phyloP scores from a whole-genome alignment of 2,888 invertebrate genomes.

The Fissipunctia ypsillon region DNA sequence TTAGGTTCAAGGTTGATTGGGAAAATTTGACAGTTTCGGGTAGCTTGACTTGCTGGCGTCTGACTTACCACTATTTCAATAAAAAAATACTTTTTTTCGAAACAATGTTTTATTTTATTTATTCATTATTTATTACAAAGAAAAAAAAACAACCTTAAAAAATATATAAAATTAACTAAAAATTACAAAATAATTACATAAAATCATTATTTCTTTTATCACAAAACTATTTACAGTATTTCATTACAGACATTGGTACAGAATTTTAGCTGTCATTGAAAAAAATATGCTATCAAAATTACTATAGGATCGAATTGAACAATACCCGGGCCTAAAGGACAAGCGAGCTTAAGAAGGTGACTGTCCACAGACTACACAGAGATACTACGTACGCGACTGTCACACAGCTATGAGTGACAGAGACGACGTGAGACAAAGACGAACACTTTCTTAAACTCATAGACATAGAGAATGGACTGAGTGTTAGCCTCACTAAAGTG shows the following conservation, averaged over 20 bases:
- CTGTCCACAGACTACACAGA: too few species aligned
- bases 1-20: too few species aligned
- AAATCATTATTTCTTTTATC: slow-evolving; percentile 48
- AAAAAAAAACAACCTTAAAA: slow-evolving; percentile 49
- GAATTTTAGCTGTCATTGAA: slow-evolving; percentile 32
- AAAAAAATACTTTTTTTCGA: slow-evolving; percentile 23
- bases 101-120: slow-evolving; percentile 56
- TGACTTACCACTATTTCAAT: too few species aligned
- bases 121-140: slow-evolving; percentile 47
- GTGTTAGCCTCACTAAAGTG: too few species aligned
- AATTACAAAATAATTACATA: slow-evolving; percentile 49
- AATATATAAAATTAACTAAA: slow-evolving; percentile 45
- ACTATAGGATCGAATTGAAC: not conserved
- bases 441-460: too few species aligned
- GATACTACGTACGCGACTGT: too few species aligned
- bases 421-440: too few species aligned
- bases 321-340: not conserved
- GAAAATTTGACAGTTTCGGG: too few species aligned
- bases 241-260: slow-evolving; percentile 17
- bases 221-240: slow-evolving; percentile 52
- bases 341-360: too few species aligned
- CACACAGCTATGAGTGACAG: not conserved
- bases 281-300: slow-evolving; percentile 1
- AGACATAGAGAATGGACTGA: too few species aligned
- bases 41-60: too few species aligned